A percentile compares a stretch with the other conserved stretches of the same genome.
These are phyloP conservation scores for Podiceps cristatus DNA, from an alignment of 2,113 vertebrate species.

Conservation along the genomic window DNA sequence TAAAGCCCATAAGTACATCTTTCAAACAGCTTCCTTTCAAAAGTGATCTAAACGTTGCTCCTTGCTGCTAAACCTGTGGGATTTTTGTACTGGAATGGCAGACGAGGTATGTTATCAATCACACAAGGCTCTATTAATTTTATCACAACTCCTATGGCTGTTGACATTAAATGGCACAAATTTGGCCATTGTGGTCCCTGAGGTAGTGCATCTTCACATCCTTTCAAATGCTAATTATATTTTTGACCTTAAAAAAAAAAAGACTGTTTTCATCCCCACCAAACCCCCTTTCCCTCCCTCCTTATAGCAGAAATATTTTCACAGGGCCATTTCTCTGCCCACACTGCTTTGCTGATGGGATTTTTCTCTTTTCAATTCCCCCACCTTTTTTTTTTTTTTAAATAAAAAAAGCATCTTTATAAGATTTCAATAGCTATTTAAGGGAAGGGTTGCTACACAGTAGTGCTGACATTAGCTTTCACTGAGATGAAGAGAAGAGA, in stretches of 20 bases:
- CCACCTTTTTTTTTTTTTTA: not conserved
- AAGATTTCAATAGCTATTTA: conserved; percentile 45
- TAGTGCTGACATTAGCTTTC: conserved; percentile 78
- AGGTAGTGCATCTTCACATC: conserved; percentile 54
- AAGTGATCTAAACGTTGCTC: conserved; percentile 46
- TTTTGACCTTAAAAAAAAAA: conserved; percentile 81
- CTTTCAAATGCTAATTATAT: conserved; percentile 84
- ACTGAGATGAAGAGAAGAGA: conserved; percentile 71
- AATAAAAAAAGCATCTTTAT: not conserved
- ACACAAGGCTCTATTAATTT: conserved; percentile 79
- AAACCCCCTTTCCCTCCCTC: conserved; percentile 28
- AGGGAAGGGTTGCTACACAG: conserved; percentile 19
- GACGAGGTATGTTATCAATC: conserved; percentile 75
- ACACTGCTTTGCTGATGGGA: conserved; percentile 22
- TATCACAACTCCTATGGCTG: conserved; percentile 70
- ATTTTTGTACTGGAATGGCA: conserved; percentile 18
- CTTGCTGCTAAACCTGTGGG: conserved; percentile 34
- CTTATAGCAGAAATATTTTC: not conserved
- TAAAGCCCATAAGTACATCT: conserved; percentile 38
- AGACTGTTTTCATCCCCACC: conserved; percentile 22
- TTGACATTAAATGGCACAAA: conserved; percentile 82
- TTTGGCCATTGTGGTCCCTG: conserved; percentile 57
- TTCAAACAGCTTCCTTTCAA: conserved; percentile 34
- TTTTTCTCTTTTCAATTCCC: not conserved
- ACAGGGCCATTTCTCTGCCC: conserved; percentile 6